Evolutionary conservation across 2,797 vertebrate genomes (phyloP).

Genomic region (Notolepis coatsorum): DNA sequence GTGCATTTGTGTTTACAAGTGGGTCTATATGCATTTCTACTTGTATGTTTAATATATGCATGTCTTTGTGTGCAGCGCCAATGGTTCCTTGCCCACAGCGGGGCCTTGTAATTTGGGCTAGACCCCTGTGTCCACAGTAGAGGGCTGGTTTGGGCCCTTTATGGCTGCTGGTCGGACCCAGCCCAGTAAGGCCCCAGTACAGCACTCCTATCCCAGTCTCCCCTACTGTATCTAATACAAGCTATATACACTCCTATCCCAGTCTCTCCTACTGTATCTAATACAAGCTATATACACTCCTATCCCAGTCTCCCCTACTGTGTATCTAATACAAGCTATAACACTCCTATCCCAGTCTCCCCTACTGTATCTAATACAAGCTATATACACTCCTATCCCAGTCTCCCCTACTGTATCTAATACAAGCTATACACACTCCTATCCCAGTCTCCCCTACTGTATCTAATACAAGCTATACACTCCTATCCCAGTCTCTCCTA

Average conservation of each 20-base stretch:
- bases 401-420: too few species aligned
- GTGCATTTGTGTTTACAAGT: conserved; percentile 36
- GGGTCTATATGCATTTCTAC: conserved; percentile 18
- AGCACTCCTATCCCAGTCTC: conserved; percentile 21
- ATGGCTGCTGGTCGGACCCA: conserved; percentile 16
- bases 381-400: too few species aligned
- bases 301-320: too few species aligned
- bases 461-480: too few species aligned
- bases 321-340: too few species aligned
- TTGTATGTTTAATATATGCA: conserved; percentile 40
- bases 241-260: conserved; percentile 23
- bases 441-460: too few species aligned
- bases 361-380: too few species aligned
- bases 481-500: too few species aligned
- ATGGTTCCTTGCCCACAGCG: conserved; percentile 38
- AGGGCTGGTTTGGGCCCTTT: conserved; percentile 31
- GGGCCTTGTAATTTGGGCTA: conserved; percentile 63
- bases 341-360: conserved; percentile 21
- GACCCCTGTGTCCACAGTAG: conserved; percentile 37
- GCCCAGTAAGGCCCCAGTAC: neutral
- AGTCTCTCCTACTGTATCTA: too few species aligned
- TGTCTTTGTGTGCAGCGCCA: conserved; percentile 38
- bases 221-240: conserved; percentile 13
- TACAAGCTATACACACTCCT: too few species aligned
- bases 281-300: too few species aligned